These are phyloP conservation scores for Formica aserva DNA, from an alignment of 2,888 invertebrate genomes.

Conservation along the genomic window DNA sequence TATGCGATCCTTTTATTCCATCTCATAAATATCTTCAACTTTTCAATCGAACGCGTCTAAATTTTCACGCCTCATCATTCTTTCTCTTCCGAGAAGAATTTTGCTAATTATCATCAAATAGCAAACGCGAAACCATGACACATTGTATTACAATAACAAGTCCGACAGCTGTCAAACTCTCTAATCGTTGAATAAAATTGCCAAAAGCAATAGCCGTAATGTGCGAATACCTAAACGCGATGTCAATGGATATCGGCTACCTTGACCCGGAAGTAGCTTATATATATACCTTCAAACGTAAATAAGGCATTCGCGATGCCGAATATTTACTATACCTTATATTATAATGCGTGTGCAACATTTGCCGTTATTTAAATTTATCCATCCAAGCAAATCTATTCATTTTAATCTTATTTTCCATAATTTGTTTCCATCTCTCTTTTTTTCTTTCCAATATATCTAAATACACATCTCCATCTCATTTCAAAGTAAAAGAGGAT, in stretches of 20 bases:
- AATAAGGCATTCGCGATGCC: neutral
- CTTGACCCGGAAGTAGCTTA: neutral
- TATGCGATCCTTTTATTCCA: too few species aligned
- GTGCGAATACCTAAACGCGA: too few species aligned
- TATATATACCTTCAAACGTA: neutral
- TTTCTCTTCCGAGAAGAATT: too few species aligned
- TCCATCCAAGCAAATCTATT: neutral
- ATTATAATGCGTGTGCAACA: neutral
- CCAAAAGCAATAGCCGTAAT: neutral
- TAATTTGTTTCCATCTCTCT: neutral
- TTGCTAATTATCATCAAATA: neutral
- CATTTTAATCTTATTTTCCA: conserved; percentile 5
- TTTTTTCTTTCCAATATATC: neutral
- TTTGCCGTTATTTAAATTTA: neutral
- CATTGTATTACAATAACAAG: neutral
- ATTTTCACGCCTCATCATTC: too few species aligned
- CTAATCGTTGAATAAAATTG: neutral
- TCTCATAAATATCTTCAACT: too few species aligned
- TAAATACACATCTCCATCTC: too few species aligned
- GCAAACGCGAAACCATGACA: too few species aligned
- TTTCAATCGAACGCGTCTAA: too few species aligned
- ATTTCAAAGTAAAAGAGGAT: too few species aligned
- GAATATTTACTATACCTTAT: neutral
- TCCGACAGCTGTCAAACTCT: neutral
- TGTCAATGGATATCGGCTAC: neutral